phyloP scores from a whole-genome alignment of 2,888 invertebrate genomes.

The Hecatera dysodea region DNA sequence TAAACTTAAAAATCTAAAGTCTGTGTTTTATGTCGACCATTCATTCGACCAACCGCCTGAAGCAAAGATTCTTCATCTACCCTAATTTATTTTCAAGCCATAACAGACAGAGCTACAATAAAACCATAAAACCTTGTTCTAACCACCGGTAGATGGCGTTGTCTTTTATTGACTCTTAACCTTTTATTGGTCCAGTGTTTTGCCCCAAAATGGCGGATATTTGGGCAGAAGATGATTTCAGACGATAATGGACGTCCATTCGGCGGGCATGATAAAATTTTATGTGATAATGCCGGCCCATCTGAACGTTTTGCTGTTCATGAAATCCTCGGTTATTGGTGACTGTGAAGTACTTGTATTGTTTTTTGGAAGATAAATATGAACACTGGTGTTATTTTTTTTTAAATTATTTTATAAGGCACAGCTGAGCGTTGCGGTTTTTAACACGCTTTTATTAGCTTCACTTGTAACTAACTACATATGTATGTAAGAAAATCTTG shows the following conservation, averaged over 20 bases:
- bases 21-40: background rate
- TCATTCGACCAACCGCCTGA: too few relatives aligned
- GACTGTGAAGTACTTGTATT: conserved; percentile 12
- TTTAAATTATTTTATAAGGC: too few relatives aligned
- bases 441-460: too few relatives aligned
- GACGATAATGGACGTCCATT: conserved; percentile 64
- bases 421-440: too few relatives aligned
- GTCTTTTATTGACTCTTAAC: conserved; percentile 59
- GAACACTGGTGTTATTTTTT: background rate
- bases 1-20: background rate
- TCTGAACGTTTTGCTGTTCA: conserved; percentile 38
- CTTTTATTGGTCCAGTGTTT: conserved; percentile 64
- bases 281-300: conserved; percentile 49
- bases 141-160: conserved; percentile 44
- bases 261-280: conserved; percentile 60
- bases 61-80: background rate
- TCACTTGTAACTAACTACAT: too few relatives aligned
- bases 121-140: conserved; percentile 28
- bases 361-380: conserved; percentile 3
- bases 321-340: conserved; percentile 40
- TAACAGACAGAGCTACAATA: conserved; percentile 7
- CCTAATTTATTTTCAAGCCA: conserved; percentile 16
- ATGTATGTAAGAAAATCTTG: too few relatives aligned
- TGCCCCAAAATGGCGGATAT: conserved; percentile 55
- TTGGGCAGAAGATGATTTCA: conserved; percentile 62